A percentile compares a stretch with the other conserved stretches of the same genome.
These are phyloP conservation scores for Phenganax subtilis DNA, from an alignment of 92 coral and sea anemone genomes.

Conservation along the genomic window DNA sequence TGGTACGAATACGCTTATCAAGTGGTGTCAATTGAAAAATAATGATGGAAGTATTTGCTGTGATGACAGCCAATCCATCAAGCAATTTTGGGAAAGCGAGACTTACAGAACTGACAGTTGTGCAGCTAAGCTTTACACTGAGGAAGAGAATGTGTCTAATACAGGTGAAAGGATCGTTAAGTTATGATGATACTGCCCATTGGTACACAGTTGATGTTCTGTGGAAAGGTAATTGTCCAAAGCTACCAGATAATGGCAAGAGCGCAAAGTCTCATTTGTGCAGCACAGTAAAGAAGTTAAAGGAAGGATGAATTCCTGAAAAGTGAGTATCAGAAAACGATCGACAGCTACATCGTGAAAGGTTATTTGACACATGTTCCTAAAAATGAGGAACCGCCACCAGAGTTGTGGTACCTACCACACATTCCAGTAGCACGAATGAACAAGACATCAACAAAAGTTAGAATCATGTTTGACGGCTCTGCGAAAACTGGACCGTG, in stretches of 20 bases:
- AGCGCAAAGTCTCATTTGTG: neutral
- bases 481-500: conserved; percentile 45
- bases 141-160: conserved; percentile 11
- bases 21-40: neutral
- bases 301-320: conserved; percentile 1
- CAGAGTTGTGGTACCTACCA: conserved; percentile 27
- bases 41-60: neutral
- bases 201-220: conserved; percentile 14
- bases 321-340: neutral
- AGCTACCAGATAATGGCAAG: conserved; percentile 7
- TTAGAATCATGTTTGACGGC: conserved; percentile 38
- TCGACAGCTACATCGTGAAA: conserved; percentile 3
- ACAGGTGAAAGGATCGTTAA: neutral
- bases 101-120: conserved; percentile 2
- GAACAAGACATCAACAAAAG: conserved; percentile 58
- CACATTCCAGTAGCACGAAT: conserved; percentile 26
- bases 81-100: conserved; percentile 9
- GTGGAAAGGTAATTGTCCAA: conserved; percentile 8
- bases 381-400: neutral
- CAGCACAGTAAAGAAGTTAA: conserved; percentile 5
- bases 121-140: neutral
- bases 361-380: conserved; percentile 3
- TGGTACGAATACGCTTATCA: neutral
- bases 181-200: neutral
- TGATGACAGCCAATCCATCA: neutral